phyloP scores from a whole-genome alignment of 1,140 invertebrate genomes.

The Chionoecetes opilio region DNA sequence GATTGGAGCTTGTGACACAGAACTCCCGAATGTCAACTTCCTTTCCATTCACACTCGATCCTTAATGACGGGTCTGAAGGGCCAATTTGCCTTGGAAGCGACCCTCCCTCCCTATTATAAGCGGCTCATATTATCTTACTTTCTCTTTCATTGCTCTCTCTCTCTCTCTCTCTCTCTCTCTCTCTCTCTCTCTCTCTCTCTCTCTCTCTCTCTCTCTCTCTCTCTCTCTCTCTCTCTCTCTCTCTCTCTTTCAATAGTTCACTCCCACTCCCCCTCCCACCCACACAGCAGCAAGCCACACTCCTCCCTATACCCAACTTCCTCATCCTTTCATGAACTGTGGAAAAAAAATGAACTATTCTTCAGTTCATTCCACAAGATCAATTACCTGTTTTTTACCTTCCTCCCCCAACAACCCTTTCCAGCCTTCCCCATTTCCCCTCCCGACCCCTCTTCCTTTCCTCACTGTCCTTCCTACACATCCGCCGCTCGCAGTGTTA shows the following conservation, averaged over 20 bases:
- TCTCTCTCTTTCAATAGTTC: conserved; percentile 52
- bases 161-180: no score
- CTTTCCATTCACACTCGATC: conserved; percentile 39
- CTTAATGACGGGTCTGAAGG: conserved; percentile 34
- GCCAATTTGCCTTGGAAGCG: not conserved
- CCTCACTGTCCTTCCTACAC: conserved; percentile 11
- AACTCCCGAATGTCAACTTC: conserved; percentile 44
- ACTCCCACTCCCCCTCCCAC: not conserved
- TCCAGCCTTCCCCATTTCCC: not conserved
- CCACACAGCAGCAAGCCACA: not conserved
- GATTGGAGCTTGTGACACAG: conserved; percentile 41
- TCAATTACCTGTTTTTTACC: conserved; percentile 1
- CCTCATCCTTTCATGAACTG: conserved; percentile 12
- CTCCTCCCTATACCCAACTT: not conserved
- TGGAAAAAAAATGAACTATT: not conserved
- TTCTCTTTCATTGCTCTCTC: not conserved
- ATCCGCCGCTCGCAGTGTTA: conserved; percentile 57
- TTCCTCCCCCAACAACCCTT: not conserved
- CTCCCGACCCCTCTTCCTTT: not conserved
- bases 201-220: conserved; percentile 57
- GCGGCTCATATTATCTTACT: not conserved
- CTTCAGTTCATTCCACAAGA: conserved; percentile 10
- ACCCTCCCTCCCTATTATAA: not conserved
- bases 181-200: conserved; percentile 45
- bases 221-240: conserved; percentile 31